These are phyloP conservation scores for Parascotia fuliginaria DNA, from an alignment of 2,888 invertebrate genomes.

Conservation along the genomic window DNA sequence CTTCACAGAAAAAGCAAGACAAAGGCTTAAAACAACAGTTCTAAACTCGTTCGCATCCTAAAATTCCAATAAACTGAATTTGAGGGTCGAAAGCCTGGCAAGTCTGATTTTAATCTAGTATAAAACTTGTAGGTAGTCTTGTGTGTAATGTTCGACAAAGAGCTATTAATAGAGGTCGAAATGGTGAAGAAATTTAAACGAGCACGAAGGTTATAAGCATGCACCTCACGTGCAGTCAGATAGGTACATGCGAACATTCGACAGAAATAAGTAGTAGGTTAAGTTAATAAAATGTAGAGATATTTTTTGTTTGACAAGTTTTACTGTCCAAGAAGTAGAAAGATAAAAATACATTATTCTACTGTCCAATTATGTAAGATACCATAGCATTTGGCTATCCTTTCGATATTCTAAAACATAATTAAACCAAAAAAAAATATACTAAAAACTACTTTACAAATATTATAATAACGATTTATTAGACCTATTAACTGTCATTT, in stretches of 20 bases:
- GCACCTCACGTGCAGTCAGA: slow-evolving; percentile 55
- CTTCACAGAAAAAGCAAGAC: too few species aligned
- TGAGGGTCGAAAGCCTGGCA: neutral
- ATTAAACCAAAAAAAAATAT: too few species aligned
- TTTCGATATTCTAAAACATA: too few species aligned
- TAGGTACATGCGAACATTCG: slow-evolving; percentile 30
- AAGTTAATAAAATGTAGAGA: neutral
- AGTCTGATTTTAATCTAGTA: neutral
- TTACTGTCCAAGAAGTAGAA: too few species aligned
- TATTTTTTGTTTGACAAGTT: neutral
- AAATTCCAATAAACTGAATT: neutral
- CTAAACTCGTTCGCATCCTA: neutral
- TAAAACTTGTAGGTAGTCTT: neutral
- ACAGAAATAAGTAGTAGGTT: slow-evolving; percentile 17
- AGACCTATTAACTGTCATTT: too few species aligned
- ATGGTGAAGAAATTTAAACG: slow-evolving; percentile 62
- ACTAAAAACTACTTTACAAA: too few species aligned
- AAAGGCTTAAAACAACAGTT: neutral
- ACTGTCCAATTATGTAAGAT: too few species aligned
- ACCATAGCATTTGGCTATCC: too few species aligned
- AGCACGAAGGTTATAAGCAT: slow-evolving; percentile 50
- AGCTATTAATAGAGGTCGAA: slow-evolving; percentile 62
- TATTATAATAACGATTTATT: too few species aligned
- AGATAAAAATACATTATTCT: too few species aligned
- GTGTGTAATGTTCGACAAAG: slow-evolving; percentile 34